Conservation (phyloP, 2,113 vertebrate genomes). For the Chlorodrepanis virens region DNA sequence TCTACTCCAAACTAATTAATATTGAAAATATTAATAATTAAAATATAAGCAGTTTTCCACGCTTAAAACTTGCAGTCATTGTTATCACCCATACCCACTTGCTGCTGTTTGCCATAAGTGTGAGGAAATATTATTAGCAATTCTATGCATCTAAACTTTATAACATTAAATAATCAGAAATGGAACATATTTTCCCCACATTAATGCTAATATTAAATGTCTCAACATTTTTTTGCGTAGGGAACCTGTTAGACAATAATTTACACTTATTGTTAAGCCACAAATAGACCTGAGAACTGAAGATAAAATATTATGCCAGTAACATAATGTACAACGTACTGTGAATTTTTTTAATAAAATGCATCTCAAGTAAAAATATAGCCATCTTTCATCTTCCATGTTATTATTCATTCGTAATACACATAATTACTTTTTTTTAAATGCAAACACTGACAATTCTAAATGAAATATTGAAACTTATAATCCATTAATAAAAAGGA, state of each 20-base stretch:
- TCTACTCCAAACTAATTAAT: neutral
- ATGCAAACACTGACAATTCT: neutral
- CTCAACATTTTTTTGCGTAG: neutral
- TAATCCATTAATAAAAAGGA: neutral
- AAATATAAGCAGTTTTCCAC: neutral
- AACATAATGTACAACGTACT: neutral
- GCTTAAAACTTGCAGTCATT: neutral
- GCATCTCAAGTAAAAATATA: neutral
- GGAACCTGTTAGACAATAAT: neutral
- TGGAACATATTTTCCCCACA: neutral
- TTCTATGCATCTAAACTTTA: neutral
- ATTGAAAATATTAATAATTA: neutral
- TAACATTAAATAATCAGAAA: neutral
- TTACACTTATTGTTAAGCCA: neutral
- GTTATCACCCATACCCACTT: neutral
- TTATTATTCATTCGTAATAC: neutral
- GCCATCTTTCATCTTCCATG: neutral
- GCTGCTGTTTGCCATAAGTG: neutral
- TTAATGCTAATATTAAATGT: neutral
- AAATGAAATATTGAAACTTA: neutral
- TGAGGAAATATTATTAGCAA: neutral
- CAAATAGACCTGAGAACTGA: neutral
- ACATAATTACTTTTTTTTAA: neutral
- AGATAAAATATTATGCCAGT: neutral
- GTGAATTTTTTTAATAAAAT: neutral